phyloP scores from a whole-genome alignment of 1,140 invertebrate species.

The Drosophila sechellia region DNA sequence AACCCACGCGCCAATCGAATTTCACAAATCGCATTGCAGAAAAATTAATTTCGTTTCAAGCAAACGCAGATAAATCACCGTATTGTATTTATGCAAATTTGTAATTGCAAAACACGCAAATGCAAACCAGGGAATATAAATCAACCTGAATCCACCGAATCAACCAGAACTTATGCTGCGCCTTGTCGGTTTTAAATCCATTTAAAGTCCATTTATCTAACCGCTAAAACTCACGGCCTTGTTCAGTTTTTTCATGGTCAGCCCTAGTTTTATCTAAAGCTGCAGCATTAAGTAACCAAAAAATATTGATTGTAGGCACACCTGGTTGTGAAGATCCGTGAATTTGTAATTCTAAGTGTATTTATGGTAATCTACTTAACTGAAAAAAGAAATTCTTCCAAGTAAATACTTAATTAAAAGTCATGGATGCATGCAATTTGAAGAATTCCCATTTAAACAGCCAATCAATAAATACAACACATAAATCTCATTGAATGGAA shows the following conservation, averaged over 20 bases:
- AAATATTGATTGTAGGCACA: slow-evolving; percentile 19
- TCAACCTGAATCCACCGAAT: slow-evolving; percentile 18
- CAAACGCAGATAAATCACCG: slow-evolving; percentile 33
- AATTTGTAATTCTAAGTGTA: too few species aligned
- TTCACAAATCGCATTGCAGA: slow-evolving; percentile 35
- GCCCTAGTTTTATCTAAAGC: slow-evolving; percentile 25
- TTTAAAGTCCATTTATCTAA: slow-evolving; percentile 27
- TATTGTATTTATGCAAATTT: slow-evolving; percentile 45
- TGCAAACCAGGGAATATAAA: slow-evolving; percentile 29
- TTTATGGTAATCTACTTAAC: not conserved
- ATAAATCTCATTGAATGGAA: slow-evolving; percentile 20
- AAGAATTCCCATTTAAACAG: slow-evolving; percentile 1
- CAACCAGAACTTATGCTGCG: slow-evolving; percentile 10
- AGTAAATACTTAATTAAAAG: not conserved
- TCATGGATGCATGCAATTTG: not conserved
- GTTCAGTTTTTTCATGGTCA: slow-evolving; percentile 27
- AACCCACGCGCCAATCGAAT: slow-evolving; percentile 40
- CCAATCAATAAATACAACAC: slow-evolving; percentile 14
- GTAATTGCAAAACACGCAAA: slow-evolving; percentile 32
- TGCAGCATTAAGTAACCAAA: slow-evolving; percentile 31
- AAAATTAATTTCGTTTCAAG: slow-evolving; percentile 36
- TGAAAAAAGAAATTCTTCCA: not conserved
- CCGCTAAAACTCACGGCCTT: slow-evolving; percentile 29
- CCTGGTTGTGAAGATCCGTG: too few species aligned
- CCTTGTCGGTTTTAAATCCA: slow-evolving; percentile 17